Conservation (phyloP, 1,140 invertebrate species). For the Leptinotarsa defecta region DNA sequence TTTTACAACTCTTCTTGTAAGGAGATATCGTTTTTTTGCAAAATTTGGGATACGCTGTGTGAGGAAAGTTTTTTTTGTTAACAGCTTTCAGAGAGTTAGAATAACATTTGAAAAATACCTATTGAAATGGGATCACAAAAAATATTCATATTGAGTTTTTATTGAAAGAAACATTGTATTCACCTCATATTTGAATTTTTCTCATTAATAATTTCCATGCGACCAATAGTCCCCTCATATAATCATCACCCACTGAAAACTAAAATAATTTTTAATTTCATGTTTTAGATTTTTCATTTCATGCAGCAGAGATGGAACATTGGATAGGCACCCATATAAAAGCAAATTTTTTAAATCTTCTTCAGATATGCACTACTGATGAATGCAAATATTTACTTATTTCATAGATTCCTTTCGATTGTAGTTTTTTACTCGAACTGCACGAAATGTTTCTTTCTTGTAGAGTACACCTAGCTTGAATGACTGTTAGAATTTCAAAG, state of each 20-base stretch:
- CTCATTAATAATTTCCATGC: background rate
- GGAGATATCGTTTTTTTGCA: no score
- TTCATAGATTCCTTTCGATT: background rate
- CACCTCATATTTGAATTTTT: no score
- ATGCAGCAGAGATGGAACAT: conserved; percentile 17
- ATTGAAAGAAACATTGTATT: no score
- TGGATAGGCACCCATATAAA: conserved; percentile 8
- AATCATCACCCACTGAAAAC: background rate
- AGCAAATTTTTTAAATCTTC: conserved; percentile 26
- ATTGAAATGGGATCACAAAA: no score
- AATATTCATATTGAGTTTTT: no score
- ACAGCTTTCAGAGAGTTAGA: no score
- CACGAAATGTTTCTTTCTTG: background rate
- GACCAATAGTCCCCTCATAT: background rate
- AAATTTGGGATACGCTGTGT: no score
- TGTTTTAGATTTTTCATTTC: conserved; percentile 9
- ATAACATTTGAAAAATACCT: no score
- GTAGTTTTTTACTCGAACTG: conserved; percentile 4
- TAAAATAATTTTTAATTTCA: background rate
- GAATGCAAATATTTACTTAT: background rate
- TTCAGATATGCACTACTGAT: conserved; percentile 30
- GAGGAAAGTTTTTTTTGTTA: no score
- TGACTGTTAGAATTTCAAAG: background rate
- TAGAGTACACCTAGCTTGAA: background rate
- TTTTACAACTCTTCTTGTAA: no score